Evolutionary conservation across 1,140 invertebrate genomes (phyloP), one percentile per base, ranked within the genome.

Genomic region (Nephotettix cincticeps): DNA sequence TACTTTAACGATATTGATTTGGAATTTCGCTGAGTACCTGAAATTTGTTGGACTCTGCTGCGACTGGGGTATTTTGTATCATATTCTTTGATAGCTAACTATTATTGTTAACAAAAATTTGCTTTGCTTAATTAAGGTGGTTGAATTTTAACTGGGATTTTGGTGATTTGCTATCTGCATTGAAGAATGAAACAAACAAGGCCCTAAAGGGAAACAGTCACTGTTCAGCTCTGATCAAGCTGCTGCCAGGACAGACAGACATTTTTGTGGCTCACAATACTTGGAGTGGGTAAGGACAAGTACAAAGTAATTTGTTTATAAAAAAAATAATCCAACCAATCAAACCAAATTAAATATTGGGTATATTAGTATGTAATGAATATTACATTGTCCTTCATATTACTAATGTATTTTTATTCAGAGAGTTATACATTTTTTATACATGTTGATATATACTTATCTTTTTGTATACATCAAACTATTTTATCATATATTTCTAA

Each of bases 151-250:
- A 81, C 71, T 87, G 87, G 9, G 89, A 90, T 74, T 73, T 89
- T n/a, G 86, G 85, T 74, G 88, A 89, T 78, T 77, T 91, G 58
- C 82, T 86, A 69, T 73, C 47, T 51, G 47, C 47, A 19, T 51
- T 51, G 3, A 51, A 4, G n/a, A 51, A 51, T 23, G 47, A 75
- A 29, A 72, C 69, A 30, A 14, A 76, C 66, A 11, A 76, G 70
- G 81, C 81, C 19, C 1, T 51, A 9, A 6, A 51, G 19, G 47
- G 47, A n/a, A 51, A 51, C 6, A 75, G 74, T 25, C 72, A 72
- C 32, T 91, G 89, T 74, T 91, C 89, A 23, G 89, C 87, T 43
- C 78, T 91, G 1, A 82, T 91, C 45, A 90, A 90, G 80, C 73
- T 89, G 28, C 76, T 88, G 47, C 83, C 84, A 11, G 83, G 80